phyloP scores from a whole-genome alignment of 2,797 vertebrate species.

The Columba guinea region DNA sequence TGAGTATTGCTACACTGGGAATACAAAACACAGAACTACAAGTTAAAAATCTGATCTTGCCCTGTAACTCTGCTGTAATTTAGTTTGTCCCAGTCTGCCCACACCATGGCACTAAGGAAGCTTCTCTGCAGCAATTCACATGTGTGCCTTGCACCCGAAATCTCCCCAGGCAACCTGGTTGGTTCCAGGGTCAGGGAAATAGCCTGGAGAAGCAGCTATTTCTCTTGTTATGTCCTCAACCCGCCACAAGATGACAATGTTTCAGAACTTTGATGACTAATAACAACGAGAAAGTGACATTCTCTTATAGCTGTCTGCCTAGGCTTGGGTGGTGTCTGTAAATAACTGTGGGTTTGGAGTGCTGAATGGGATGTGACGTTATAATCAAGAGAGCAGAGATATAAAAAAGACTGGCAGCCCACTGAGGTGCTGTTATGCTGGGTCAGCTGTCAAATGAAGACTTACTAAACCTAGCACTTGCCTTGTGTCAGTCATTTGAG shows the following conservation, averaged over 20 bases:
- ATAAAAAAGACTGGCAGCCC: constrained; percentile 1
- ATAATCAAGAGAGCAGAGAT: background rate
- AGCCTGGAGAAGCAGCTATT: background rate
- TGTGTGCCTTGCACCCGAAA: rapidly evolving
- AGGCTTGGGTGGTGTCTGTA: background rate
- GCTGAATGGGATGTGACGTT: background rate
- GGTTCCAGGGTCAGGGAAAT: background rate
- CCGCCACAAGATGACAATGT: constrained; percentile 60
- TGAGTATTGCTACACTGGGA: background rate
- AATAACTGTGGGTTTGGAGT: background rate
- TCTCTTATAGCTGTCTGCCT: background rate
- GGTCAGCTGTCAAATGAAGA: constrained; percentile 17
- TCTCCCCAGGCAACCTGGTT: background rate
- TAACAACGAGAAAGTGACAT: background rate
- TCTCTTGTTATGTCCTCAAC: constrained; percentile 10
- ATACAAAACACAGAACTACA: background rate
- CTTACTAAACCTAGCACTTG: background rate
- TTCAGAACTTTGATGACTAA: constrained; percentile 31
- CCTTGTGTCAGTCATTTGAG: background rate
- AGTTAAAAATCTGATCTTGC: background rate
- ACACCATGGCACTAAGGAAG: background rate
- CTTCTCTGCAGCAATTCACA: background rate
- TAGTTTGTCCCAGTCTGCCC: background rate
- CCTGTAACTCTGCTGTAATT: background rate
- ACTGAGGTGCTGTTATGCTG: constrained; percentile 12